Percentiles rank a stretch among this genome's conserved stretches.
These are phyloP conservation scores for Botrylloides violaceus DNA, from an alignment of 23 tunicate genomes.

Conservation along the genomic window DNA sequence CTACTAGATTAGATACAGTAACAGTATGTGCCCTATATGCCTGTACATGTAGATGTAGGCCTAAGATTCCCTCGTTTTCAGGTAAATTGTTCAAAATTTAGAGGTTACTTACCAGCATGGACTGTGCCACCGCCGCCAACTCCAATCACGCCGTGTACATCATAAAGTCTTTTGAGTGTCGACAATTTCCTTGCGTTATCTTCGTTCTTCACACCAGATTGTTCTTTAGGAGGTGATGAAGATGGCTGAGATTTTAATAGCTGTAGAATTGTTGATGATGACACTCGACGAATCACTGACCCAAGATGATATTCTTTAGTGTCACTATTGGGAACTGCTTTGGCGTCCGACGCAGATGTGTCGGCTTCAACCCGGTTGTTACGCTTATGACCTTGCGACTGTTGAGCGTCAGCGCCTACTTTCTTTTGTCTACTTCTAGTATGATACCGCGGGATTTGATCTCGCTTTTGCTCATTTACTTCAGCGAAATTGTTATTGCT, in stretches of 20 bases:
- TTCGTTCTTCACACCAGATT: background rate
- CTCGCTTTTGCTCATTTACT: background rate
- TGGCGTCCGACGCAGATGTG: background rate
- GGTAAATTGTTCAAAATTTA: too few relatives aligned
- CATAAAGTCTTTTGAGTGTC: slow-evolving; percentile 66
- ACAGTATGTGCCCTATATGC: too few relatives aligned
- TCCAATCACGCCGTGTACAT: slow-evolving; percentile 86
- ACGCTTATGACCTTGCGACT: background rate
- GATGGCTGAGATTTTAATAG: background rate
- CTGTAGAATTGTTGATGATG: background rate
- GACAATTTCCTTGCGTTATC: slow-evolving; percentile 25
- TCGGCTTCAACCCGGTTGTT: background rate
- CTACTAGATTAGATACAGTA: too few relatives aligned
- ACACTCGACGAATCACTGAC: slow-evolving; percentile 5
- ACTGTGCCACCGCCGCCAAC: slow-evolving; percentile 98
- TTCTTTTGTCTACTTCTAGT: slow-evolving; percentile 70
- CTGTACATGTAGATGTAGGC: too few relatives aligned
- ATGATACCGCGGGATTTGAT: slow-evolving; percentile 37
- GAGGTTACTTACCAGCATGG: slow-evolving; percentile 77
- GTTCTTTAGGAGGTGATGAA: background rate
- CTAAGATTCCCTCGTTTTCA: too few relatives aligned
- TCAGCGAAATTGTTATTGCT: slow-evolving; percentile 31
- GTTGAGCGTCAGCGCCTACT: slow-evolving; percentile 4
- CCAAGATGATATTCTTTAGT: slow-evolving; percentile 11
- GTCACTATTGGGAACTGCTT: background rate